Percentiles rank a stretch among this genome's conserved stretches.
These are phyloP conservation scores for Eulimnadia texana DNA, from an alignment of 1,140 invertebrate species.

Conservation along the genomic window DNA sequence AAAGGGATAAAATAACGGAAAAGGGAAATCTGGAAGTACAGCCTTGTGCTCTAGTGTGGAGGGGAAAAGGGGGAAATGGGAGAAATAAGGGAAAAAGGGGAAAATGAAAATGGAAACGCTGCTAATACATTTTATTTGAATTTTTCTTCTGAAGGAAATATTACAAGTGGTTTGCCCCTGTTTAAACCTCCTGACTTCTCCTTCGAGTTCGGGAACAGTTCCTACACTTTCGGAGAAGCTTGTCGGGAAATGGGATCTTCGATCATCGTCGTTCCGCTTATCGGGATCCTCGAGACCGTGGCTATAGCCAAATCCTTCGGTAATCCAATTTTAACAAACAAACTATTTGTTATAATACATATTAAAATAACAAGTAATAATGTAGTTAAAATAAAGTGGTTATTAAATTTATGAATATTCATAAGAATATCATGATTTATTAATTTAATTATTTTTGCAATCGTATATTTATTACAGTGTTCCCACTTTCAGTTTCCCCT, in stretches of 20 bases:
- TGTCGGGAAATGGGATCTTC: constrained; percentile 49
- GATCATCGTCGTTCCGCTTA: constrained; percentile 56
- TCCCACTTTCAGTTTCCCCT: too few species aligned
- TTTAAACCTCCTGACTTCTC: constrained; percentile 10
- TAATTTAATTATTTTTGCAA: too few species aligned
- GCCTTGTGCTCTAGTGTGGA: too few species aligned
- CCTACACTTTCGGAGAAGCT: constrained; percentile 50
- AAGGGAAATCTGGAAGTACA: too few species aligned
- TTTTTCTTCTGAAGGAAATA: constrained; percentile 2
- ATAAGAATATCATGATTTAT: too few species aligned
- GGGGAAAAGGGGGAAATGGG: too few species aligned
- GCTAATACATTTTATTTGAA: not conserved
- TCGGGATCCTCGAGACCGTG: constrained; percentile 62
- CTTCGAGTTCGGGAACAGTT: constrained; percentile 36
- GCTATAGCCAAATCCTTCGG: constrained; percentile 64
- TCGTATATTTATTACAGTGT: too few species aligned
- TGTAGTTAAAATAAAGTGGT: too few species aligned
- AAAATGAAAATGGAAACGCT: too few species aligned
- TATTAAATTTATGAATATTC: too few species aligned
- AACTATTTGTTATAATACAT: not conserved
- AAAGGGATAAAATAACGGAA: too few species aligned
- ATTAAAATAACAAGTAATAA: not conserved
- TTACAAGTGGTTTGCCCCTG: constrained; percentile 11
- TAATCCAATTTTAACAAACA: constrained; percentile 19
- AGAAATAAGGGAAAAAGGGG: too few species aligned